Percentiles rank a stretch among this genome's conserved stretches.
phyloP scores from a whole-genome alignment of 64 coral and sea anemone species.

The Montipora cactus region DNA sequence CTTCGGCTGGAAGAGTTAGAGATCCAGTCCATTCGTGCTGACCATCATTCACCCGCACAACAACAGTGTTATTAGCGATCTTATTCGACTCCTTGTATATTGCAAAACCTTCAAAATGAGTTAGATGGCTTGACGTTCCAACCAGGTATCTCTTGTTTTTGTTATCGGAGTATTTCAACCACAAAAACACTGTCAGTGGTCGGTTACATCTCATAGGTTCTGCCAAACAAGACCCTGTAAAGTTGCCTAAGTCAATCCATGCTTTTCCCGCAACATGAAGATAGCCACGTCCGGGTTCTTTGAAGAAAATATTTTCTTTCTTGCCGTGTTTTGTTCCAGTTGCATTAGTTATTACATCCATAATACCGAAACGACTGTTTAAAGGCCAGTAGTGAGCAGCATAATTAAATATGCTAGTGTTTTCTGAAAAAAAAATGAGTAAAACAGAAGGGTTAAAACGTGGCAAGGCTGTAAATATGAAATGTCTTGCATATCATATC shows the following conservation, averaged over 20 bases:
- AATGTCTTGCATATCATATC: too few species aligned
- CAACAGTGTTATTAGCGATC: constrained; percentile 5
- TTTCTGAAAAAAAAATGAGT: not conserved
- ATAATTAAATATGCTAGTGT: not conserved
- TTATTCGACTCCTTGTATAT: constrained; percentile 39
- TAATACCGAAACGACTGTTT: constrained; percentile 4
- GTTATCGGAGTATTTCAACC: constrained; percentile 40
- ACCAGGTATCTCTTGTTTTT: constrained; percentile 33
- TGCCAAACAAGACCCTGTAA: constrained; percentile 40
- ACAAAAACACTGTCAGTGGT: constrained; percentile 60
- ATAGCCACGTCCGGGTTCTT: constrained; percentile 29
- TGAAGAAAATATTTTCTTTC: constrained; percentile 27
- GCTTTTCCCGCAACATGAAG: constrained; percentile 21
- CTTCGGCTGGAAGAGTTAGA: not conserved
- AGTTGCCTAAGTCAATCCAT: constrained; percentile 55
- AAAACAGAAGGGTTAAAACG: not conserved
- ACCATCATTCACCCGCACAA: constrained; percentile 34
- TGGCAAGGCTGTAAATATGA: too few species aligned
- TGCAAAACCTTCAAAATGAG: constrained; percentile 27
- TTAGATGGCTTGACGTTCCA: constrained; percentile 29
- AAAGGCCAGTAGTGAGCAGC: constrained; percentile 68
- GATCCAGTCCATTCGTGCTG: constrained; percentile 47
- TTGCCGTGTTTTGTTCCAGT: constrained; percentile 47
- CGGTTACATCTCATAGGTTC: constrained; percentile 35
- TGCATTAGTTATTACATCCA: constrained; percentile 35